Base-by-base conservation (phyloP, 2,113 vertebrate genomes). In the Diphyllodes magnificus region DNA sequence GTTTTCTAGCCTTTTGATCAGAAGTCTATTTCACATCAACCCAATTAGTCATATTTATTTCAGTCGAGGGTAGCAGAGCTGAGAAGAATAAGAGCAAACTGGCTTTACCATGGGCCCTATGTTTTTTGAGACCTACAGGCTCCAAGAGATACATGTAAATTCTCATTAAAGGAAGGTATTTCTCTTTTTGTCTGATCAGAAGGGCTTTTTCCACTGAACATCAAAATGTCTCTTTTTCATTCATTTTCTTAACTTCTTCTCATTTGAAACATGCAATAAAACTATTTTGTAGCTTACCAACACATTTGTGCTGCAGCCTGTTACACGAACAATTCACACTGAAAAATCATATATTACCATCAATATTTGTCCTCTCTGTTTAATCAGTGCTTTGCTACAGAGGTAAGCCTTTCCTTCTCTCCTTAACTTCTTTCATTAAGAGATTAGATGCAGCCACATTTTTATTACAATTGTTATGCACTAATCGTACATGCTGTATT, bases 1-100 rank as follows among this genome's bases (percentile, higher is more conserved):
- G 23, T 78, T 93, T 96, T 86, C 37, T 78, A 70, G 31, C 18
- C 94, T 96, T 70, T 56, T 94, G 25, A 64, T 91, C 59, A 71
- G 42, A 85, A 68, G 33, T 37, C 60, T 92, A 47, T 89, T 86
- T 73, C 82, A 49, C 47, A 50, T 11, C 64, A 76, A 25, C 13
- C 39, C 31, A 60, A 31, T 96, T 87, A 92, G 11, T 53, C 0
- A 2, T 35, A 57, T 64, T 92, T 82, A 80, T 88, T n/a, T 27
- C 37, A 80, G 65, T 56, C 31, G 53, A 64, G 75, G 49, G 66
- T 50, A 85, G 69, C 31, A 77, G 37, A 92, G 68, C 35, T 57
- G 37, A 85, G 50, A 90, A 73, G 51, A 95, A 79, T 40, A 82
- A 84, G 86, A 75, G 10, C 11, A 61, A 82, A 70, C 27, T 51